Percentiles rank a stretch among this genome's conserved stretches.
Evolutionary conservation across 2,113 vertebrate genomes (phyloP).

Genomic region (Perca flavescens): DNA sequence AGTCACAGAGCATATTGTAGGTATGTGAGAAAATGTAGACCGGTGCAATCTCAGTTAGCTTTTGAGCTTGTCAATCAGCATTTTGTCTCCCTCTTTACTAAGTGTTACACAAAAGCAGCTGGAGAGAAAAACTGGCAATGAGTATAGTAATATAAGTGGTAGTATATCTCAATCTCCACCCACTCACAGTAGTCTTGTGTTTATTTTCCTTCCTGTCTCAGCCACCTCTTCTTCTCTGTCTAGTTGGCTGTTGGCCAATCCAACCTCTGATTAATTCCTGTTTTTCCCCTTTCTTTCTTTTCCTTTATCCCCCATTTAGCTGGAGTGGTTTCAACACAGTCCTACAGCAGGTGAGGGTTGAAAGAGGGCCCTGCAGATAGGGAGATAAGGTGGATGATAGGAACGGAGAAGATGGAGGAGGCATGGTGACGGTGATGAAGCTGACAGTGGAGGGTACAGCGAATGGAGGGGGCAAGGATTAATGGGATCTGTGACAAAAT

Average conservation of each 20-base stretch:
- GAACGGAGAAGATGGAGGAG: slow-evolving; percentile 21
- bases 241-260: slow-evolving; percentile 46
- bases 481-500: slow-evolving; percentile 33
- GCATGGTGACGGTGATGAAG: slow-evolving; percentile 42
- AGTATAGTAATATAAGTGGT: slow-evolving; percentile 31
- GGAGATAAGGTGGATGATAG: slow-evolving; percentile 35
- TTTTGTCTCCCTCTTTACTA: slow-evolving; percentile 9
- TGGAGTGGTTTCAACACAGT: slow-evolving; percentile 33
- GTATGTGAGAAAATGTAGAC: slow-evolving; percentile 4
- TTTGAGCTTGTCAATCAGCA: not conserved
- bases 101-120: slow-evolving; percentile 18
- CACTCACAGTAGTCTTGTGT: slow-evolving; percentile 60
- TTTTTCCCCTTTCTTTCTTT: slow-evolving; percentile 6
- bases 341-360: slow-evolving; percentile 7
- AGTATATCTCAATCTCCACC: slow-evolving; percentile 54
- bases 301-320: slow-evolving; percentile 15
- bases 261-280: slow-evolving; percentile 37
- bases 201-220: slow-evolving; percentile 63
- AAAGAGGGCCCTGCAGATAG: slow-evolving; percentile 26
- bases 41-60: not conserved
- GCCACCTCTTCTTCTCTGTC: slow-evolving; percentile 33
- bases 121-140: slow-evolving; percentile 12
- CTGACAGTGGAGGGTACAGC: slow-evolving; percentile 25
- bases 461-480: not conserved
- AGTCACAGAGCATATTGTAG: slow-evolving; percentile 10